Percentiles rank a stretch among this genome's conserved stretches.
These are phyloP conservation scores for Raphicerus campestris DNA, from an alignment of 2,113 vertebrate species.

Conservation along the genomic window DNA sequence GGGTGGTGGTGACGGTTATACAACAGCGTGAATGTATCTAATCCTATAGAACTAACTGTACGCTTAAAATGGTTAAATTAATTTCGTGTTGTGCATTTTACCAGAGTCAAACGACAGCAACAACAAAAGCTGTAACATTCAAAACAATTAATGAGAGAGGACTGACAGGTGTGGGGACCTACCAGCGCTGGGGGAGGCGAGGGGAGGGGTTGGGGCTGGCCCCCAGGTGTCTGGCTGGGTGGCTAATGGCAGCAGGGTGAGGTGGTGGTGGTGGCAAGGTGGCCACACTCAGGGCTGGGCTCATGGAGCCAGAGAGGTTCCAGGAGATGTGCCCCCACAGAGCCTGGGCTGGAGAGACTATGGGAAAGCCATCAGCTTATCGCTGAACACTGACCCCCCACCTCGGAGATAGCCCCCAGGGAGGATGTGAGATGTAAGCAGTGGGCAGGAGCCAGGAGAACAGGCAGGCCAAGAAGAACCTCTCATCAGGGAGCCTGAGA, in stretches of 20 bases:
- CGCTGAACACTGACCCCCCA: neutral
- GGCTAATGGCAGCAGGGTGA: neutral
- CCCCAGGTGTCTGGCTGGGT: neutral
- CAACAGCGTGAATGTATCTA: neutral
- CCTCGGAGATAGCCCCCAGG: neutral
- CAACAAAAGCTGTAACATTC: neutral
- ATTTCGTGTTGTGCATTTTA: neutral
- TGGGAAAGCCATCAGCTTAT: neutral
- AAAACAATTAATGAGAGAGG: neutral
- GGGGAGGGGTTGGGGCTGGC: neutral
- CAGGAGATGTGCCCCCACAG: neutral
- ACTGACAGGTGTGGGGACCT: neutral
- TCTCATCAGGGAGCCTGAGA: neutral
- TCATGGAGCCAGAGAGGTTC: neutral
- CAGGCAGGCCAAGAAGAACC: neutral
- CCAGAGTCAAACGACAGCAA: neutral
- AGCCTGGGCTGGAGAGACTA: neutral
- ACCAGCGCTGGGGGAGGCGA: accelerated
- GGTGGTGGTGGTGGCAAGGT: accelerated
- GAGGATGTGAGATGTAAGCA: neutral
- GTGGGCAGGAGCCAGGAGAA: neutral
- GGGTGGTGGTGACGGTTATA: neutral
- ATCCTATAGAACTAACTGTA: neutral
- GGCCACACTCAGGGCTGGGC: neutral
- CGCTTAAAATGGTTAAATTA: neutral